Conservation (phyloP, 2,888 invertebrate genomes). For the Unio pictorum region DNA sequence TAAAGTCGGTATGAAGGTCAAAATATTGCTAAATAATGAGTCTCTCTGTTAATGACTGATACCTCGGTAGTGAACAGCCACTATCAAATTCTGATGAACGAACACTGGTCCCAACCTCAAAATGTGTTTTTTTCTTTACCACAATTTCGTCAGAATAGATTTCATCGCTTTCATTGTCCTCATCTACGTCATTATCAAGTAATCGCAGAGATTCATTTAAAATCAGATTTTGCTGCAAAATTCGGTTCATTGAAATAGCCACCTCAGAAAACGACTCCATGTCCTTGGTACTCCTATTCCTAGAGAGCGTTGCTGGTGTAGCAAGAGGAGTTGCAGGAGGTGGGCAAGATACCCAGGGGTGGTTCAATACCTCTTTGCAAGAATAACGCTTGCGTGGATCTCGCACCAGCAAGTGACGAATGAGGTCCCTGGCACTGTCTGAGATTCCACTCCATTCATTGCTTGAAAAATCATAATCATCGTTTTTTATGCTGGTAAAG, state of each 20-base stretch:
- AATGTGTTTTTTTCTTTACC: constrained; percentile 78
- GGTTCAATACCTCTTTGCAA: too few species aligned
- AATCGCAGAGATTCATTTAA: constrained; percentile 74
- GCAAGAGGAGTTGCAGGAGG: constrained; percentile 76
- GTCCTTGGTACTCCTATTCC: constrained; percentile 95
- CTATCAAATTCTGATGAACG: constrained; percentile 41
- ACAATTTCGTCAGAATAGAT: constrained; percentile 56
- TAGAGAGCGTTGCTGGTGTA: constrained; percentile 88
- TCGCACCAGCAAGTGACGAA: too few species aligned
- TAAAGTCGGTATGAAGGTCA: too few species aligned
- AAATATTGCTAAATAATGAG: background rate
- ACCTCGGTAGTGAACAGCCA: constrained; percentile 44
- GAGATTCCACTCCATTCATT: constrained; percentile 92
- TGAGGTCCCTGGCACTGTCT: constrained; percentile 51
- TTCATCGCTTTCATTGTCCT: constrained; percentile 40
- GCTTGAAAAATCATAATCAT: constrained; percentile 83
- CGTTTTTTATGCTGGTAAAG: constrained; percentile 90
- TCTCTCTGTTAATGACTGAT: constrained; percentile 40
- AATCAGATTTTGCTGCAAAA: constrained; percentile 86
- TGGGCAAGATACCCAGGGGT: too few species aligned
- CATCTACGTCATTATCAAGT: constrained; percentile 33
- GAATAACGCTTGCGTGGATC: too few species aligned
- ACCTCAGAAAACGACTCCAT: constrained; percentile 96
- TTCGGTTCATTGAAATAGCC: constrained; percentile 95
- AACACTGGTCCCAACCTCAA: constrained; percentile 29